Base-by-base conservation (phyloP, 2,888 invertebrate species). In the Trichogramma evanescens region DNA sequence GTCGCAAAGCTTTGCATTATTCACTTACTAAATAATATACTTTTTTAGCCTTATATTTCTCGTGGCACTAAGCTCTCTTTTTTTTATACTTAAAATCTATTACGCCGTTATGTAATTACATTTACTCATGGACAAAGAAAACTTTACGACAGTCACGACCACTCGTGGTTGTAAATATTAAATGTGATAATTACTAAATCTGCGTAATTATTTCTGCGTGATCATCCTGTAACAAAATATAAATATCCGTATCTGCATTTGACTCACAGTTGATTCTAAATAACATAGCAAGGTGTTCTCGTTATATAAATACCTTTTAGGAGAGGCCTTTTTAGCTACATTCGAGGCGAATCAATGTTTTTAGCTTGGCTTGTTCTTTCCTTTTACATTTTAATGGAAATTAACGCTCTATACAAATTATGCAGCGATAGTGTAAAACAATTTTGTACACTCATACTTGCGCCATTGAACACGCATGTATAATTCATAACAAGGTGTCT, bases 151-250 rank as follows among this genome's bases (percentile, higher is more conserved):
- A n/a, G 26, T 41, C 43, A 59, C 52, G 26, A 26, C 26, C 26
- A 26, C 2, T 26, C 26, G 26, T 26, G 26, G 26, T 26, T 26
- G 26, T 26, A 26, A 26, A 26, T 26, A 26, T 26, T 26, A 26
- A 26, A 26, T 62, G 59, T 57, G 56, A 62, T 66, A 61, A 70
- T 70, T 68, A 72, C 66, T 72, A 70, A 73, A 71, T 72, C 71
- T 65, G 63, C 70, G 69, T 72, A 68, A 72, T 72, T 67, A 68
- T 70, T 68, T 71, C 67, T 66, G 63, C 61, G 62, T 67, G 66
- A 26, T 71, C 69, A 68, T 74, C 73, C 77, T 77, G 77, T 77
- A 77, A 77, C 77, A 77, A 77, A 77, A 77, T 77, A 77, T 76
- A 77, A 77, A 77, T 76, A 75, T 75, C 71, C 74, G 72, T 75